Conservation (phyloP, 1,140 invertebrate genomes). For the Yoshiicerus persimilis region DNA sequence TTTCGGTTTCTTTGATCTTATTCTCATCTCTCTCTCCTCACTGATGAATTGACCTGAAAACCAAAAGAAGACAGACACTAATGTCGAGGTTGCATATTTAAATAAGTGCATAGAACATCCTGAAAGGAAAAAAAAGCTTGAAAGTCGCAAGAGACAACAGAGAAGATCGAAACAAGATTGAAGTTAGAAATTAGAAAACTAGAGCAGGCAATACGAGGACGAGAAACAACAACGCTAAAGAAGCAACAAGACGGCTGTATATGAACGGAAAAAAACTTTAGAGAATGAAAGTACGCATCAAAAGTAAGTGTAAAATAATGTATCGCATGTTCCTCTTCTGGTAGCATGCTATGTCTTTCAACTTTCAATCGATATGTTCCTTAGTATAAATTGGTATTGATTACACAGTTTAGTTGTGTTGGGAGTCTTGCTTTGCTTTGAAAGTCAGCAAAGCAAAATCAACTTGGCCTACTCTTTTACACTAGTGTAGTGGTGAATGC, state of each 20-base stretch:
- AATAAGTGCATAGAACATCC: not conserved
- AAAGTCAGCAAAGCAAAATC: not conserved
- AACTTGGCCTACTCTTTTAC: not conserved
- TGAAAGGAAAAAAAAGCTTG: not conserved
- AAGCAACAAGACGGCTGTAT: not conserved
- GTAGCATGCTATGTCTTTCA: not conserved
- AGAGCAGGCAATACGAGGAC: not conserved
- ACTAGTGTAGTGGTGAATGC: not conserved
- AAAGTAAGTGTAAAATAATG: slow-evolving; percentile 26
- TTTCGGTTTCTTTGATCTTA: too few species aligned
- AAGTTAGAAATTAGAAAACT: not conserved
- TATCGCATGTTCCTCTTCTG: not conserved
- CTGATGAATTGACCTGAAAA: not conserved
- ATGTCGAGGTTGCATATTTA: not conserved
- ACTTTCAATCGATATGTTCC: not conserved
- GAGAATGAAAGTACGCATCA: slow-evolving; percentile 32
- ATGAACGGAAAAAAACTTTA: not conserved
- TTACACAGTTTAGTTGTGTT: not conserved
- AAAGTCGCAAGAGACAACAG: not conserved
- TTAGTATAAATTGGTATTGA: slow-evolving; percentile 3
- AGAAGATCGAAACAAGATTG: not conserved
- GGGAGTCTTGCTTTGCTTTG: not conserved
- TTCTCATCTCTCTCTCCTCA: not conserved
- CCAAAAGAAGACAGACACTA: not conserved
- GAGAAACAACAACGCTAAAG: not conserved